phyloP scores from a whole-genome alignment of 2,113 vertebrate species.

The Corydoras sp. region DNA sequence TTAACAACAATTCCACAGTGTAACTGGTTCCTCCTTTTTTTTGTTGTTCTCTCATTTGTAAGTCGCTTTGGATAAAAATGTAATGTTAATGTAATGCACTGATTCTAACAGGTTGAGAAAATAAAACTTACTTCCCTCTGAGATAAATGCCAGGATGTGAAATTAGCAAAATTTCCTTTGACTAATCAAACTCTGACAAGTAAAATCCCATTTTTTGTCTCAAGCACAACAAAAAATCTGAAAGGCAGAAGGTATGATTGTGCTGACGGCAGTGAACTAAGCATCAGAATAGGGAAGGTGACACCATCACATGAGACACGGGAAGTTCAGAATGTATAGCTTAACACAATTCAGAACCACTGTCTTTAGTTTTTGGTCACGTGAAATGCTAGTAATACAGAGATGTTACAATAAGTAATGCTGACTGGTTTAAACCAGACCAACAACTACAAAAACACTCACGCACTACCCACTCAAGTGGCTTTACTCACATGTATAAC shows the following conservation, averaged over 20 bases:
- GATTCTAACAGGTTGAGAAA: too few species aligned
- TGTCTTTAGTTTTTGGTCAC: not conserved
- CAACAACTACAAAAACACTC: too few species aligned
- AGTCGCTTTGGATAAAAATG: too few species aligned
- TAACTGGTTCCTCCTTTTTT: too few species aligned
- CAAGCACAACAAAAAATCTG: not conserved
- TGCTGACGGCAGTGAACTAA: constrained; percentile 15
- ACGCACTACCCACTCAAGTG: too few species aligned
- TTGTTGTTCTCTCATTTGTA: too few species aligned
- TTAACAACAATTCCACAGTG: too few species aligned
- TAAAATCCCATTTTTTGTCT: constrained; percentile 3
- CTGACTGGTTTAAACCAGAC: not conserved
- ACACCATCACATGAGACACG: constrained; percentile 7
- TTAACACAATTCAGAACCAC: constrained; percentile 9
- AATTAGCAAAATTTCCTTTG: too few species aligned
- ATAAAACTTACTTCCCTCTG: too few species aligned
- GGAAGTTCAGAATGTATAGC: constrained; percentile 8
- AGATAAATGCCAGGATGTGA: too few species aligned
- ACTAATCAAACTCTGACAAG: not conserved
- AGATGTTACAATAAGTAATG: not conserved
- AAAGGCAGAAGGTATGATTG: not conserved
- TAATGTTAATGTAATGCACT: too few species aligned
- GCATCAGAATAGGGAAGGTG: constrained; percentile 12
- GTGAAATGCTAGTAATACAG: not conserved
- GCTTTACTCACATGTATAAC: too few species aligned